phyloP scores from a whole-genome alignment of 53 echinoderm and acorn worm genomes.

The Holothuria scabra region DNA sequence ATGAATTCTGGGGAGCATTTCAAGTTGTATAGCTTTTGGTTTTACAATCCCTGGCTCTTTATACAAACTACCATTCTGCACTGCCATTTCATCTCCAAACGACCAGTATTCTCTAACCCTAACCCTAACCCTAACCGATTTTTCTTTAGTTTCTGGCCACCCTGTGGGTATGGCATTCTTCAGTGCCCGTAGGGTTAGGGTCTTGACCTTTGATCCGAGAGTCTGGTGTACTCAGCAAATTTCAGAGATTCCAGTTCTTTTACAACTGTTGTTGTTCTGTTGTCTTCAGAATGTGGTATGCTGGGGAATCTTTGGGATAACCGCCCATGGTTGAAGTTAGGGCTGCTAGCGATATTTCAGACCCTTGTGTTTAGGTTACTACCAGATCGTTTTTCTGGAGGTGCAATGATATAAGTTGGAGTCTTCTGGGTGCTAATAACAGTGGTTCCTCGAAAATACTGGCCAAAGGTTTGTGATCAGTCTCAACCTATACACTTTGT shows the following conservation, averaged over 20 bases:
- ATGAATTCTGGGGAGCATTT: no score
- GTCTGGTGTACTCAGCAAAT: conserved; percentile 9
- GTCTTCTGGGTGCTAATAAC: conserved; percentile 39
- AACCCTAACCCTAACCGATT: conserved; percentile 25
- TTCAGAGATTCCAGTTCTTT: conserved; percentile 23
- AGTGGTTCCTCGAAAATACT: conserved; percentile 59
- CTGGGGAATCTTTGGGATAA: background rate
- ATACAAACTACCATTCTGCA: conserved; percentile 47
- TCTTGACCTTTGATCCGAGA: conserved; percentile 50
- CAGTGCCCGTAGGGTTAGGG: conserved; percentile 51
- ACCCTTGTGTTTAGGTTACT: conserved; percentile 62
- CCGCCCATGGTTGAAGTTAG: no score
- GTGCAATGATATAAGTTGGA: conserved; percentile 56
- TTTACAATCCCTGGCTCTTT: background rate
- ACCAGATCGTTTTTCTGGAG: conserved; percentile 58
- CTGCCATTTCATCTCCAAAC: conserved; percentile 49
- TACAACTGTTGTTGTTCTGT: conserved; percentile 15
- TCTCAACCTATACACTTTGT: conserved; percentile 44
- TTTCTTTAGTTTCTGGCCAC: conserved; percentile 35
- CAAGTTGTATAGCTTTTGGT: background rate
- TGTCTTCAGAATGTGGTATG: conserved; percentile 37
- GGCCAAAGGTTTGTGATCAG: conserved; percentile 42
- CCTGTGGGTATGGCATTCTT: conserved; percentile 32
- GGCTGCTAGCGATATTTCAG: conserved; percentile 53
- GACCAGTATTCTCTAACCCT: conserved; percentile 48